A percentile compares a stretch with the other conserved stretches of the same genome.
Conservation (phyloP, 2,888 invertebrate species). For the Cantharis flavilabris region DNA sequence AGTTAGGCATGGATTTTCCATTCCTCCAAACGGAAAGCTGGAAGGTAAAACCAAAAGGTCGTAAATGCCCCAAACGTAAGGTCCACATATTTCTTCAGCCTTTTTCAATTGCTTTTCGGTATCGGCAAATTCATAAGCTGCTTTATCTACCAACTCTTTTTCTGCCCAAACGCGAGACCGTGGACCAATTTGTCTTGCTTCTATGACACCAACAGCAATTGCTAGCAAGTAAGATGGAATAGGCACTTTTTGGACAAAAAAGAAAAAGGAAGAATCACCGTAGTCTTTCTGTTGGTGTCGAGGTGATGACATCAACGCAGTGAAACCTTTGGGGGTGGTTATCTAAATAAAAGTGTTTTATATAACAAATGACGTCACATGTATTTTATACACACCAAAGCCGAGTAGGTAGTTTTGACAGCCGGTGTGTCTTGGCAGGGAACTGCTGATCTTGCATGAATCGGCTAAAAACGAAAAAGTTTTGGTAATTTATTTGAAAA, state of each 20-base stretch:
- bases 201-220: slow-evolving; percentile 83
- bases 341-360: slow-evolving; percentile 56
- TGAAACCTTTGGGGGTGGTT: slow-evolving; percentile 73
- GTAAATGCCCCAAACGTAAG: slow-evolving; percentile 90
- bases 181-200: slow-evolving; percentile 75
- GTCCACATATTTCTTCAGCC: slow-evolving; percentile 84
- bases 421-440: slow-evolving; percentile 94
- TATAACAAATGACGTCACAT: background rate
- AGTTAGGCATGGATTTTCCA: slow-evolving; percentile 97
- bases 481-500: background rate
- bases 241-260: slow-evolving; percentile 78
- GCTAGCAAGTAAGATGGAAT: slow-evolving; percentile 91
- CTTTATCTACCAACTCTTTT: slow-evolving; percentile 77
- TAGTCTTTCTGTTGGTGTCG: slow-evolving; percentile 57
- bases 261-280: slow-evolving; percentile 53
- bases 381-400: slow-evolving; percentile 52
- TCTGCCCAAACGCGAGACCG: slow-evolving; percentile 91
- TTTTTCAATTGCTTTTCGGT: slow-evolving; percentile 81
- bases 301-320: slow-evolving; percentile 88
- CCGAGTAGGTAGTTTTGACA: slow-evolving; percentile 80
- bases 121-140: slow-evolving; percentile 87
- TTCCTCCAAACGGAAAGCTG: slow-evolving; percentile 93
- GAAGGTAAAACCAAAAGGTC: slow-evolving; percentile 90
- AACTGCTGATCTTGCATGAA: slow-evolving; percentile 85
- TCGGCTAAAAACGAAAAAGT: slow-evolving; percentile 63